These are phyloP conservation scores for Protosalanx chinensis DNA, from an alignment of 2,797 vertebrate species.

Conservation along the genomic window DNA sequence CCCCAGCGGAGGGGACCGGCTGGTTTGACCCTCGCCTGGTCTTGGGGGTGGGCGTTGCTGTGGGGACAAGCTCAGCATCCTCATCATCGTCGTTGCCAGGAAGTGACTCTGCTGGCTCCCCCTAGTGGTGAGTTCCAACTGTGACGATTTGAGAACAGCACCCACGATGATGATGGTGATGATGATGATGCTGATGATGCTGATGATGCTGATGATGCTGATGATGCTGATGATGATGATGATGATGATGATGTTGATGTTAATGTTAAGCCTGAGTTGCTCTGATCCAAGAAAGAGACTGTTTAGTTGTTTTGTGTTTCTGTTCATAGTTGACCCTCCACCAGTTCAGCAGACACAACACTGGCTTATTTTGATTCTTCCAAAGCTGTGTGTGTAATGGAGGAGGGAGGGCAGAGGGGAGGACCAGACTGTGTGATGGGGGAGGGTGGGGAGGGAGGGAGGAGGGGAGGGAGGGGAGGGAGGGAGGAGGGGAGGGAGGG, in stretches of 20 bases:
- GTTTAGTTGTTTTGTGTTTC: conserved; percentile 31
- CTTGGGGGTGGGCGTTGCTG: too few species aligned
- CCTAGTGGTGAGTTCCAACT: conserved; percentile 9
- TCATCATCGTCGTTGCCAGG: too few species aligned
- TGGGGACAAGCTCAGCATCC: too few species aligned
- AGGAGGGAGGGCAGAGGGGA: too few species aligned
- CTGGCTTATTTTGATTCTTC: conserved; percentile 14
- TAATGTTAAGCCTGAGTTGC: conserved; percentile 26
- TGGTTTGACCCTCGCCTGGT: conserved; percentile 63
- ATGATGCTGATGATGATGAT: conserved; percentile 37
- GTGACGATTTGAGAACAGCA: conserved; percentile 4
- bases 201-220: conserved; percentile 34
- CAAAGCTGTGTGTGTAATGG: background rate
- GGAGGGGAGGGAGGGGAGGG: too few species aligned
- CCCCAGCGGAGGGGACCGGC: conserved; percentile 57
- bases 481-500: too few species aligned
- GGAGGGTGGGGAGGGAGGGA: too few species aligned
- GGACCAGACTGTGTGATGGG: background rate
- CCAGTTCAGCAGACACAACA: conserved; percentile 25
- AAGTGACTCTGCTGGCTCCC: too few species aligned
- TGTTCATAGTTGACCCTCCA: conserved; percentile 18
- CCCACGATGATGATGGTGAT: conserved; percentile 41
- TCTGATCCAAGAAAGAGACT: conserved; percentile 32
- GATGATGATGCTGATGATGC: conserved; percentile 30
- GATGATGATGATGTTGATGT: conserved; percentile 40